Evolutionary conservation across 23 tunicate genomes (phyloP).

Genomic region (Botrylloides violaceus): DNA sequence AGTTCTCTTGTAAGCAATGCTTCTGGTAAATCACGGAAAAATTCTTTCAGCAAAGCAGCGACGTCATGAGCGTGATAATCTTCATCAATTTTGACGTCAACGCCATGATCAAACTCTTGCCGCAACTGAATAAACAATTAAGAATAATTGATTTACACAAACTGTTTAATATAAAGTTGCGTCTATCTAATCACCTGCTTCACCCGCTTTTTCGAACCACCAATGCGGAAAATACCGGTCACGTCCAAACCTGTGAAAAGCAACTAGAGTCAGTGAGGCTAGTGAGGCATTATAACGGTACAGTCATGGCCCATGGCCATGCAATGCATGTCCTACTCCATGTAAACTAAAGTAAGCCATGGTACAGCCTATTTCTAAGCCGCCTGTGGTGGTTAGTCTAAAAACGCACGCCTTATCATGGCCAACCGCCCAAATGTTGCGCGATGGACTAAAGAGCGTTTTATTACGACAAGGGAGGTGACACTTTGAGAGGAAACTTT

Average conservation of each 20-base stretch:
- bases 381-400: too few species aligned
- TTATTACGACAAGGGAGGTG: too few species aligned
- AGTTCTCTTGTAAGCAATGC: slow-evolving; percentile 84
- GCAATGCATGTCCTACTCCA: neutral
- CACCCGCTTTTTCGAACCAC: slow-evolving; percentile 88
- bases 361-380: too few species aligned
- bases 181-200: slow-evolving; percentile 91
- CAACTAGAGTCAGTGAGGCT: too few species aligned
- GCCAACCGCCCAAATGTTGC: too few species aligned
- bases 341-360: neutral
- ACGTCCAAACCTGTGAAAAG: slow-evolving; percentile 56
- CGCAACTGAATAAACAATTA: slow-evolving; percentile 53
- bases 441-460: too few species aligned
- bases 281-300: too few species aligned
- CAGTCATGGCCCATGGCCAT: too few species aligned
- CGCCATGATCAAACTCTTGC: slow-evolving; percentile 84
- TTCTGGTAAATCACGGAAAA: slow-evolving; percentile 90
- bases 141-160: too few species aligned
- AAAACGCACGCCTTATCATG: too few species aligned
- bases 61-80: slow-evolving; percentile 92
- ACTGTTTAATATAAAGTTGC: too few species aligned
- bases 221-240: slow-evolving; percentile 81
- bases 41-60: slow-evolving; percentile 88
- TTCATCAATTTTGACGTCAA: slow-evolving; percentile 76
- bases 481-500: too few species aligned